phyloP scores from a whole-genome alignment of 2,888 invertebrate genomes.

The Pyrgus malvae region DNA sequence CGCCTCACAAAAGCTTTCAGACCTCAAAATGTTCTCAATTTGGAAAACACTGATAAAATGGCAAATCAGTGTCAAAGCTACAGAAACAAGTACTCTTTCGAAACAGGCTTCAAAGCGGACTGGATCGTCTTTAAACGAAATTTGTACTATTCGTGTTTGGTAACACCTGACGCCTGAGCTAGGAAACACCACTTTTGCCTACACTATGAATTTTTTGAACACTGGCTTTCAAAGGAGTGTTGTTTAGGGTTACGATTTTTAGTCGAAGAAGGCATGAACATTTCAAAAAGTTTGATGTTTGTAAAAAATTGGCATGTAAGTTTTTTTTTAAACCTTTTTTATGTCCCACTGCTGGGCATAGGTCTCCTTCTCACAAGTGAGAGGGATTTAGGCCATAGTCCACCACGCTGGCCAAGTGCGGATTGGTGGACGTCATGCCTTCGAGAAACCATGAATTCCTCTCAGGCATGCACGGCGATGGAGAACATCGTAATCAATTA shows the following conservation, averaged over 20 bases:
- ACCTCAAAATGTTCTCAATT: constrained; percentile 13
- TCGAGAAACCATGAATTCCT: too few relatives aligned
- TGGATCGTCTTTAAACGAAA: constrained; percentile 18
- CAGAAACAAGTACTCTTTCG: constrained; percentile 17
- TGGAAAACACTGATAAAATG: constrained; percentile 12
- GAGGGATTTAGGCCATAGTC: too few relatives aligned
- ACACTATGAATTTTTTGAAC: constrained; percentile 1
- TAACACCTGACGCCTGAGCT: not conserved
- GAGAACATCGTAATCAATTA: too few relatives aligned
- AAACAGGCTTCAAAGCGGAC: constrained; percentile 16
- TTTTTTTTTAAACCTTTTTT: too few relatives aligned
- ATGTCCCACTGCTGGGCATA: too few relatives aligned
- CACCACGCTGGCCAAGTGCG: too few relatives aligned
- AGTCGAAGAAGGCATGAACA: too few relatives aligned
- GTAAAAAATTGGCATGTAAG: too few relatives aligned
- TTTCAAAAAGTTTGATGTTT: too few relatives aligned
- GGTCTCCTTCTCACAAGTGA: too few relatives aligned
- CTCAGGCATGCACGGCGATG: too few relatives aligned
- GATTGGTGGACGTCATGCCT: too few relatives aligned
- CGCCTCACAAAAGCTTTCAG: constrained; percentile 11
- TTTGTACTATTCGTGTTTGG: constrained; percentile 18
- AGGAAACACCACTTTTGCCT: constrained; percentile 8
- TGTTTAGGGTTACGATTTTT: not conserved
- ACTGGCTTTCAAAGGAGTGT: not conserved
- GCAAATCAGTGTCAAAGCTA: constrained; percentile 4